phyloP scores from a whole-genome alignment of 2,888 invertebrate genomes.

The Norana najaformis region DNA sequence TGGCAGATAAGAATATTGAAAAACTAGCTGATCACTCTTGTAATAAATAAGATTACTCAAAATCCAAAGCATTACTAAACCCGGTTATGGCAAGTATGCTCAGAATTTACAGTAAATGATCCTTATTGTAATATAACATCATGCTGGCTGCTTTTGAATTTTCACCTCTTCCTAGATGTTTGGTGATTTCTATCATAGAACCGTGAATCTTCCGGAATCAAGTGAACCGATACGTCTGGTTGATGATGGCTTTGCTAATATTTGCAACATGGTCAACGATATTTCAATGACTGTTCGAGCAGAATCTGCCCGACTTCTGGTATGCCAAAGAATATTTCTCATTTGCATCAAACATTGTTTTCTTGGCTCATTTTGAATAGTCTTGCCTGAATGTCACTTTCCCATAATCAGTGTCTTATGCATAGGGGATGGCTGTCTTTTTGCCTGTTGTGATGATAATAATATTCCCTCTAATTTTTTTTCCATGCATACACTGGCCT shows the following conservation, averaged over 20 bases:
- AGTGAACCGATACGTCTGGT: constrained; percentile 80
- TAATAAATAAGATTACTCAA: no score
- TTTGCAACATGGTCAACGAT: constrained; percentile 91
- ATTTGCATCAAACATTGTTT: neutral
- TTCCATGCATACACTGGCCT: no score
- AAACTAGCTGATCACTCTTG: neutral
- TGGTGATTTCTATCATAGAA: constrained; percentile 63
- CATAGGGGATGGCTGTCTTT: no score
- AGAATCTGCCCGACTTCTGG: constrained; percentile 78
- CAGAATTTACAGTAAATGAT: neutral
- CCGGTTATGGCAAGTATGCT: neutral
- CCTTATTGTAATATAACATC: neutral
- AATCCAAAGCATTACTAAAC: no score
- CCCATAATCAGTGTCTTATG: no score
- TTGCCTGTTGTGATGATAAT: no score
- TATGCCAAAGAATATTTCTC: constrained; percentile 38
- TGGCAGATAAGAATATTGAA: neutral
- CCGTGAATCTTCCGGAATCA: constrained; percentile 73
- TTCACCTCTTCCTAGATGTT: neutral
- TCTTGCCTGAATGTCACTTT: no score
- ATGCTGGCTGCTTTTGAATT: neutral
- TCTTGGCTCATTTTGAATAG: neutral
- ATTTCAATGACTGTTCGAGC: constrained; percentile 82
- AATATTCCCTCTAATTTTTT: no score
- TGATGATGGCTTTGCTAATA: constrained; percentile 93